These are phyloP conservation scores for Danio choprae DNA, from an alignment of 2,797 vertebrate genomes.

Conservation along the genomic window DNA sequence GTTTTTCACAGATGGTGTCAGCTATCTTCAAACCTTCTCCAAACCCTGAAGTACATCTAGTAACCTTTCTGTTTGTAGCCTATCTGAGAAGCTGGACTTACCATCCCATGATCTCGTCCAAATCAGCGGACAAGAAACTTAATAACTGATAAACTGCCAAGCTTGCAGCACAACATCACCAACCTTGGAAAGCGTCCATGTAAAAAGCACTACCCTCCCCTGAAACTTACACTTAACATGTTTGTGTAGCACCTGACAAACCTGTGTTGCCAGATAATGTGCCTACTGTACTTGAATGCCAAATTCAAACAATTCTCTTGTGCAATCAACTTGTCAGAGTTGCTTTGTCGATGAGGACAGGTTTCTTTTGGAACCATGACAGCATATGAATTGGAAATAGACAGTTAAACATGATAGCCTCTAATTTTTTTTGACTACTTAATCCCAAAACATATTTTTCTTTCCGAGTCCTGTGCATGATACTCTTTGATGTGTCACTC, in stretches of 20 bases:
- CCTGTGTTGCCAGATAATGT: slow-evolving; percentile 33
- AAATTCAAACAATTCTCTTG: slow-evolving; percentile 19
- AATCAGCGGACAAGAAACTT: neutral
- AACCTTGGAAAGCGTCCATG: neutral
- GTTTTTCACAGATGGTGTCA: neutral
- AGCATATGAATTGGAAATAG: neutral
- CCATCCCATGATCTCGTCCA: neutral
- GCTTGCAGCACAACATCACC: neutral
- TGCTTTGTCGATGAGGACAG: neutral
- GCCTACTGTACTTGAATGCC: neutral
- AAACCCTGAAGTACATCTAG: neutral
- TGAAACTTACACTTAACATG: neutral
- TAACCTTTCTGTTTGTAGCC: neutral
- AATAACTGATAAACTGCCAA: neutral
- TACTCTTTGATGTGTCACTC: neutral
- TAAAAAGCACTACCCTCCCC: neutral
- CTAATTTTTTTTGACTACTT: slow-evolving; percentile 24
- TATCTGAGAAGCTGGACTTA: neutral
- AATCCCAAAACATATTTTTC: slow-evolving; percentile 33
- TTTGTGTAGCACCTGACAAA: slow-evolving; percentile 18
- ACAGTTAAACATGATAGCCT: slow-evolving; percentile 11
- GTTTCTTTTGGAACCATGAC: neutral
- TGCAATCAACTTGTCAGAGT: slow-evolving; percentile 31
- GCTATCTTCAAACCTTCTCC: neutral
- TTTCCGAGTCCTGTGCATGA: slow-evolving; percentile 6